Base-by-base conservation (phyloP, 2,888 invertebrate species). In the Eilema caniola region DNA sequence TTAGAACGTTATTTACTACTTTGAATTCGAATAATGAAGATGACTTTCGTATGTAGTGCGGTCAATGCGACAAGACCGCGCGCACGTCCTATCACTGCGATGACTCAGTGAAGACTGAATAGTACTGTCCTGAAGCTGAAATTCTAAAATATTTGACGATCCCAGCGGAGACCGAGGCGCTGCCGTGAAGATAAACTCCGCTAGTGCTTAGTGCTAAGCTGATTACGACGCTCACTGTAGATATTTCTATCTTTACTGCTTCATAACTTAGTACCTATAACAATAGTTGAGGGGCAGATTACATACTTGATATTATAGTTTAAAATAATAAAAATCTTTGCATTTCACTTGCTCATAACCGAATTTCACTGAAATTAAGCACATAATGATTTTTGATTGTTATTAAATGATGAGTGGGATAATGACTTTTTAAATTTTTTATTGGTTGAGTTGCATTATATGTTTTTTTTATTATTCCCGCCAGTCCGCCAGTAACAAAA, bases 141-240 rank as follows among this genome's bases (percentile, higher is more conserved):
- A 85, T 82, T 83, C 85, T 86, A 85, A 83, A 90, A 89, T 86
- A 85, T 89, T 86, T 81, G 83, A 79, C 79, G 80, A 77, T 86
- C 86, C 82, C 84, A 76, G 80, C 85, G 86, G 86, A 83, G 78
- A 75, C 73, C 82, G 80, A 82, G 80, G 81, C 83, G 74, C 83
- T 79, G 79, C 77, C 72, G 85, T 85, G 83, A 84, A 88, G 90
- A 90, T 90, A 89, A 86, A 90, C 85, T 88, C 84, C 84, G 82
- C 82, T 86, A 85, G 87, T 88, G 84, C 87, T 87, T 81, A n/a
- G 83, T 85, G 85, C 86, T 92, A 91, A 92, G 90, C 90, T 89
- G 86, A 90, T 90, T 89, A 91, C 83, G 79, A 80, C 71, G 67
- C 82, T 83, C 85, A 86, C 84, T 86, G 86, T 78, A 83, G 85